Percentiles rank a stretch among this genome's conserved stretches.
These are phyloP conservation scores for Alosa alosa DNA, from an alignment of 2,113 vertebrate species.

Conservation along the genomic window DNA sequence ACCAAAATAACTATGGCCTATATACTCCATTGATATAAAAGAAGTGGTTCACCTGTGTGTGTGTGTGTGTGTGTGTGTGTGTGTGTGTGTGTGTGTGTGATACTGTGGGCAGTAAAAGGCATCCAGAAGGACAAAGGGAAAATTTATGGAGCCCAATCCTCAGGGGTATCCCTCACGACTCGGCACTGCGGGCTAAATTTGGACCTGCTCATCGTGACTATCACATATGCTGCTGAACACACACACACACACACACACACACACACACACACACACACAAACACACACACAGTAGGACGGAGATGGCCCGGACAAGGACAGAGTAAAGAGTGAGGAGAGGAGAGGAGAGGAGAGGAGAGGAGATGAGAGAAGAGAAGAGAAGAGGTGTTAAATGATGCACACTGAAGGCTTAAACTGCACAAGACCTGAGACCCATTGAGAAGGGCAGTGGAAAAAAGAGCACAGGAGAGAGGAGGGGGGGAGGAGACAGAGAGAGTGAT, in stretches of 20 bases:
- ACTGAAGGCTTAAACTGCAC: neutral
- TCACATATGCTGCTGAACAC: neutral
- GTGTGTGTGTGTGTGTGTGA: neutral
- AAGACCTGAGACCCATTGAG: neutral
- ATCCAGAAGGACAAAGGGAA: neutral
- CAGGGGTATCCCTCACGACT: neutral
- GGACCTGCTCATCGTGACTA: conserved; percentile 7
- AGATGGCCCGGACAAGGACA: conserved; percentile 6
- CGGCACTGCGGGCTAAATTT: neutral
- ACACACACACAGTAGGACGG: neutral
- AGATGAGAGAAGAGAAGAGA: neutral
- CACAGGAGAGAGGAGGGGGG: neutral
- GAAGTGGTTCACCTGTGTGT: neutral
- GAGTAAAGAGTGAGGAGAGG: neutral
- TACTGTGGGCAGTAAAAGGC: neutral
- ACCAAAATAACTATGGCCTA: neutral
- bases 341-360: neutral
- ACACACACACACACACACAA: neutral
- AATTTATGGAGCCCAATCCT: neutral
- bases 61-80: neutral
- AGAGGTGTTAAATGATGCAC: neutral
- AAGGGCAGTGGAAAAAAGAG: neutral
- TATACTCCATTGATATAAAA: neutral
- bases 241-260: neutral
- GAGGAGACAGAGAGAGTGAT: neutral